phyloP scores from a whole-genome alignment of 1,140 invertebrate genomes.

The Colletes latitarsis region DNA sequence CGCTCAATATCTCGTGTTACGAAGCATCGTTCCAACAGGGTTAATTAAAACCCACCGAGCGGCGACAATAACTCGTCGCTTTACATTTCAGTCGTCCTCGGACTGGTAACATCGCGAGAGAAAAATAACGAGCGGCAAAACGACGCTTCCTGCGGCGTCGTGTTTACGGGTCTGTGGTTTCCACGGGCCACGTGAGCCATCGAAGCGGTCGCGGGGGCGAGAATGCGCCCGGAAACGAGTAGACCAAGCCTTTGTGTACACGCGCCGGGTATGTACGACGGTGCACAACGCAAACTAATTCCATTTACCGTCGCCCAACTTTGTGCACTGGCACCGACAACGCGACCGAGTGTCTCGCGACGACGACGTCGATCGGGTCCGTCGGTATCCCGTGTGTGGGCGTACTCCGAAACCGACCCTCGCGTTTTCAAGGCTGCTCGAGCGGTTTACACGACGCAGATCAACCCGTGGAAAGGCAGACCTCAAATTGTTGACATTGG shows the following conservation, averaged over 20 bases:
- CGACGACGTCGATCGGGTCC: neutral
- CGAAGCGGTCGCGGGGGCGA: slow-evolving; percentile 25
- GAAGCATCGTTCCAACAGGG: neutral
- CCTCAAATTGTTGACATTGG: slow-evolving; percentile 59
- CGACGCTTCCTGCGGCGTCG: slow-evolving; percentile 19
- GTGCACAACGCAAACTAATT: slow-evolving; percentile 55
- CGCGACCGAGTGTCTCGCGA: slow-evolving; percentile 27
- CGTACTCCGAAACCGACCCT: too few relatives aligned
- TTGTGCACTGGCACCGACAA: slow-evolving; percentile 8
- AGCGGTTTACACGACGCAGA: slow-evolving; percentile 4
- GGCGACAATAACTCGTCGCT: slow-evolving; percentile 40
- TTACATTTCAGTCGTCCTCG: neutral
- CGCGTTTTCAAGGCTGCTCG: slow-evolving; percentile 8
- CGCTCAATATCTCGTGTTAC: neutral
- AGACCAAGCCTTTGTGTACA: slow-evolving; percentile 34
- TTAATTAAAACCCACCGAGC: slow-evolving; percentile 6
- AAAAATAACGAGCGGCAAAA: slow-evolving; percentile 43
- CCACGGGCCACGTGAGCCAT: slow-evolving; percentile 14
- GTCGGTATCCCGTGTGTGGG: too few relatives aligned
- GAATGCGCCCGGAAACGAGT: slow-evolving; percentile 28
- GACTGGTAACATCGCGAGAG: neutral
- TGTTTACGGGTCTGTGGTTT: slow-evolving; percentile 49
- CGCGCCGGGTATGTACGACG: slow-evolving; percentile 30
- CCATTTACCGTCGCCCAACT: slow-evolving; percentile 58
- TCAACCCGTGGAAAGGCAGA: slow-evolving; percentile 20